A percentile compares a stretch with the other conserved stretches of the same genome.
Conservation (phyloP, 2,888 invertebrate species). For the Chrysodeixis includens region DNA sequence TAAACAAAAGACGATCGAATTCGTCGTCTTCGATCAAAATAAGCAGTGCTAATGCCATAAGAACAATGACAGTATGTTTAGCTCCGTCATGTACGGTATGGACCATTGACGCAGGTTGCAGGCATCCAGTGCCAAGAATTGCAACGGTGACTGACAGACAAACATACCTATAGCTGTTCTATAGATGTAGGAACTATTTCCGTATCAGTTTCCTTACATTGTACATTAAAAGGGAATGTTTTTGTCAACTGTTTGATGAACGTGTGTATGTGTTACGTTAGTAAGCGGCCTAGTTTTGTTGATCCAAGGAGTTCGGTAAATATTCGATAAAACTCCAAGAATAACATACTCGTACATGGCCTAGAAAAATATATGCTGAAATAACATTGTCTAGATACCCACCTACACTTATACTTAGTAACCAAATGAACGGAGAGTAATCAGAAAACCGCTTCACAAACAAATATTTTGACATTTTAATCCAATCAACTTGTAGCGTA, state of each 20-base stretch:
- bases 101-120: conserved; percentile 52
- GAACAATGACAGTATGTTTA: conserved; percentile 43
- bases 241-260: conserved; percentile 27
- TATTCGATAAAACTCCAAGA: conserved; percentile 2
- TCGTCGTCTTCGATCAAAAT: not conserved
- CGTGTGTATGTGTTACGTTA: not conserved
- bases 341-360: conserved; percentile 5
- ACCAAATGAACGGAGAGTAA: not conserved
- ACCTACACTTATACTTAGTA: not conserved
- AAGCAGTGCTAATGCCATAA: conserved; percentile 16
- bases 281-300: not conserved
- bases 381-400: not conserved
- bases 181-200: conserved; percentile 24
- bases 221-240: conserved; percentile 10
- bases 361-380: not conserved
- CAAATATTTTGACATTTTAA: too few relatives aligned
- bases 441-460: too few relatives aligned
- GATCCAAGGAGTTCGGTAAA: not conserved
- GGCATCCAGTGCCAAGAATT: conserved; percentile 46
- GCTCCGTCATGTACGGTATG: conserved; percentile 37
- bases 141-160: conserved; percentile 44
- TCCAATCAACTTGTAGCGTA: too few relatives aligned
- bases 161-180: conserved; percentile 33
- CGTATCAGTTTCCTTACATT: conserved; percentile 34
- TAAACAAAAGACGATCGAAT: not conserved